Conservation (phyloP, 2,888 invertebrate species). For the Drosophila melanosoma region DNA sequence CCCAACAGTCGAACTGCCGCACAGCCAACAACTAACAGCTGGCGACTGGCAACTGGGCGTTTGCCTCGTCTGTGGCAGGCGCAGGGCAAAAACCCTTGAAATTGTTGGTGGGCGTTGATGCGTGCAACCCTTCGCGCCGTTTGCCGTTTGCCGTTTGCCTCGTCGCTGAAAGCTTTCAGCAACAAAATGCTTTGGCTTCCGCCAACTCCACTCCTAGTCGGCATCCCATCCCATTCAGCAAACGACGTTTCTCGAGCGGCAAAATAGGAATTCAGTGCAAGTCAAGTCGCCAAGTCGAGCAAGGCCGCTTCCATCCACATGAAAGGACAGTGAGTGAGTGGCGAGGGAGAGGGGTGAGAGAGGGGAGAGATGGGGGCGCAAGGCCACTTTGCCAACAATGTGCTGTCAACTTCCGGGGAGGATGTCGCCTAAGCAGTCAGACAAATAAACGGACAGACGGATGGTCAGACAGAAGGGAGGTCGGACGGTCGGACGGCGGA, state of each 20-base stretch:
- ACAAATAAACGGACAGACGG: constrained; percentile 68
- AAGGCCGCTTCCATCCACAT: constrained; percentile 55
- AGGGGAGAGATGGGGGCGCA: constrained; percentile 51
- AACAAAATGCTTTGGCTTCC: constrained; percentile 79
- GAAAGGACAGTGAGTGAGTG: background rate
- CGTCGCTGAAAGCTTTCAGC: constrained; percentile 75
- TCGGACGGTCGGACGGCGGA: constrained; percentile 26
- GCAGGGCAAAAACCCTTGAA: constrained; percentile 75
- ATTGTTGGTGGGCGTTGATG: constrained; percentile 83
- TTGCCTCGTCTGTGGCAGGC: constrained; percentile 46
- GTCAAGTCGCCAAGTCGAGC: constrained; percentile 71
- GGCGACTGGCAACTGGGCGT: constrained; percentile 51
- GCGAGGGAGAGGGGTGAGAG: background rate
- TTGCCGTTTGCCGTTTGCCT: constrained; percentile 19
- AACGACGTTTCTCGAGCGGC: constrained; percentile 4
- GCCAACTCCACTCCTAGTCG: constrained; percentile 45
- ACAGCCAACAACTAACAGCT: constrained; percentile 21
- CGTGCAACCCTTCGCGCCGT: constrained; percentile 80
- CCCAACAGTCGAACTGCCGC: constrained; percentile 6
- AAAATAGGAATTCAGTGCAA: constrained; percentile 24
- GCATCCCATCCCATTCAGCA: background rate
- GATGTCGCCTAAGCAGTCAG: constrained; percentile 75
- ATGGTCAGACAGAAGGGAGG: constrained; percentile 20
- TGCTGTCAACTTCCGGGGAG: constrained; percentile 82
- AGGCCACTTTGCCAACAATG: constrained; percentile 79